A percentile compares a stretch with the other conserved stretches of the same genome.
phyloP scores from a whole-genome alignment of 2,888 invertebrate genomes.

The Andrena flavipes region DNA sequence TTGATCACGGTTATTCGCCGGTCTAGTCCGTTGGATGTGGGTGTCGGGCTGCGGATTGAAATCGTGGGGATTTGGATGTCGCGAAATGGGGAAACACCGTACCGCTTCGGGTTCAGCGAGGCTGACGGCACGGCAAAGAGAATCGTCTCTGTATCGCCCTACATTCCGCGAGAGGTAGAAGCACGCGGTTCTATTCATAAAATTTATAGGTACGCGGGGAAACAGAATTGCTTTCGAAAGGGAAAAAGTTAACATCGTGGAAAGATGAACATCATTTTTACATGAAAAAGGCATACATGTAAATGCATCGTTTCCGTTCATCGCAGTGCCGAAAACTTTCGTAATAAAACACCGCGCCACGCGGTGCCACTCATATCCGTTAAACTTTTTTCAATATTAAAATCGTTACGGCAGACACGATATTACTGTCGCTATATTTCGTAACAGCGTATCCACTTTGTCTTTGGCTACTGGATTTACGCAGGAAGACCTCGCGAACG shows the following conservation, averaged over 20 bases:
- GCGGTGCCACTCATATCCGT: neutral
- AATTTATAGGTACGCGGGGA: too few species aligned
- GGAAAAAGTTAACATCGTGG: too few species aligned
- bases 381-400: slow-evolving; percentile 23
- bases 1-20: slow-evolving; percentile 32
- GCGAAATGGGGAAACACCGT: too few species aligned
- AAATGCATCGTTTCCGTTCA: neutral
- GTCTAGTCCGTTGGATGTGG: neutral
- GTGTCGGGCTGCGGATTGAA: neutral
- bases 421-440: slow-evolving; percentile 15
- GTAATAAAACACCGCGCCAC: slow-evolving; percentile 17
- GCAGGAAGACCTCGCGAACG: neutral
- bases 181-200: too few species aligned
- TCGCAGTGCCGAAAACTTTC: slow-evolving; percentile 15
- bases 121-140: too few species aligned
- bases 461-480: slow-evolving; percentile 3
- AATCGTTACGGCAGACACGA: slow-evolving; percentile 20
- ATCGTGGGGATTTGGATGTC: too few species aligned
- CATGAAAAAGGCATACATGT: neutral
- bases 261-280: neutral
- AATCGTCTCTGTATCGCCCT: too few species aligned
- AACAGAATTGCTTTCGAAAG: too few species aligned
- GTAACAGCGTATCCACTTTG: neutral
- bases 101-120: too few species aligned
- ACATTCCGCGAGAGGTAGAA: too few species aligned